A percentile compares a stretch with the other conserved stretches of the same genome.
Evolutionary conservation across 2,797 vertebrate genomes (phyloP).

Genomic region (Zenarchopterus dispar): DNA sequence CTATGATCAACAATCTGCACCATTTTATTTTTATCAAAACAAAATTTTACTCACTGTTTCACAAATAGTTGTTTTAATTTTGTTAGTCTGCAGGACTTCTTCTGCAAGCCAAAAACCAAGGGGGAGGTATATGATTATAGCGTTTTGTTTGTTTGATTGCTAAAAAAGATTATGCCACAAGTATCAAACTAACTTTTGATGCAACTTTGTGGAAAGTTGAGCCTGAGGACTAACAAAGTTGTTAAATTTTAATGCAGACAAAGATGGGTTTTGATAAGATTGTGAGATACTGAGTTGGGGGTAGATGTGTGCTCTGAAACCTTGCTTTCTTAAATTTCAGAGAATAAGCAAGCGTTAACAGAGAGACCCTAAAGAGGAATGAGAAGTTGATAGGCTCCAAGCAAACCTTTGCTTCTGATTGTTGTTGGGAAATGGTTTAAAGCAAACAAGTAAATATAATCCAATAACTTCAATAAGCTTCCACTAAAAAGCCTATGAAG

Average conservation of each 20-base stretch:
- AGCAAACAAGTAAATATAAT: no score
- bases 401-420: no score
- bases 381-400: no score
- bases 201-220: not conserved
- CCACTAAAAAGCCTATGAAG: no score
- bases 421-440: no score
- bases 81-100: not conserved
- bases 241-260: not conserved
- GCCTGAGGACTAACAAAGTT: not conserved
- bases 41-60: not conserved
- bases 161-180: not conserved
- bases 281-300: no score
- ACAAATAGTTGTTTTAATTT: conserved; percentile 14
- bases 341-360: no score
- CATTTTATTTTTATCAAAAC: conserved; percentile 5
- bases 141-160: not conserved
- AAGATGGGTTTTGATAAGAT: not conserved
- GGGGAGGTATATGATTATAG: not conserved
- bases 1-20: no score
- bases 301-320: no score
- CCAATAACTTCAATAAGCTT: no score
- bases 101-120: not conserved
- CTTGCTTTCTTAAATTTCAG: no score
- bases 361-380: no score
- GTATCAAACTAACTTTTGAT: not conserved